Base-by-base conservation (phyloP, 2,888 invertebrate genomes). In the Dolichopus griseipennis region DNA sequence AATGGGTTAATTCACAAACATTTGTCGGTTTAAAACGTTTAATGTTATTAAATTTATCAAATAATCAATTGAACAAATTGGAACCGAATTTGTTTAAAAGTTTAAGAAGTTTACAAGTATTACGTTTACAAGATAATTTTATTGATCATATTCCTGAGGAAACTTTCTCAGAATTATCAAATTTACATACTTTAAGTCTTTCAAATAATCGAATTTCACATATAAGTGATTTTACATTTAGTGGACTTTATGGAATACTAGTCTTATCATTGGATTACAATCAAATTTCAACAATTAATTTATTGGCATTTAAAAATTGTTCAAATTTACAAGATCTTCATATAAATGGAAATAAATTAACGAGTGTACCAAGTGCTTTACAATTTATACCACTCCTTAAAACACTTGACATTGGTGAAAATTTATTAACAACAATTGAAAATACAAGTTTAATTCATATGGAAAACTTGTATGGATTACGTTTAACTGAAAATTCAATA, bases 371-470 rank as follows among this genome's bases (percentile, higher is more conserved):
- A 61, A 83, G 88, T 74, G 94, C 93, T 22, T 82, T 95, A 69
- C 87, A 88, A 78, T 90, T 92, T 82, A 90, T 95, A 86, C 88
- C 91, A 73, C 85, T 93, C 76, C 84, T 97, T 74, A 88, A 90
- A 79, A 93, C 92, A 67, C 86, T 97, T 71, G 94, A 95, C 83
- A 85, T 97, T 74, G 95, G 94, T 71, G 94, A 95, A 82, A 97
- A 97, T 84, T 85, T 87, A 77, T 91, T 97, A 79, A 86, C 87
- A 72, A 87, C 86, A 71, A 83, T 97, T 69, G 92, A 92, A 72
- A 89, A 91, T 75, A 88, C 91, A 5, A 90, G 91, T 69, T 92
- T 95, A 78, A 86, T 89, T 69, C 90, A 91, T 69, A 88, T 97
- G 86, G 88, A 88, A 75, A 92, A 91, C 78, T 86, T 97, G 70